Base-by-base conservation (phyloP, 2,888 invertebrate genomes). In the Drosophila mayaguana region DNA sequence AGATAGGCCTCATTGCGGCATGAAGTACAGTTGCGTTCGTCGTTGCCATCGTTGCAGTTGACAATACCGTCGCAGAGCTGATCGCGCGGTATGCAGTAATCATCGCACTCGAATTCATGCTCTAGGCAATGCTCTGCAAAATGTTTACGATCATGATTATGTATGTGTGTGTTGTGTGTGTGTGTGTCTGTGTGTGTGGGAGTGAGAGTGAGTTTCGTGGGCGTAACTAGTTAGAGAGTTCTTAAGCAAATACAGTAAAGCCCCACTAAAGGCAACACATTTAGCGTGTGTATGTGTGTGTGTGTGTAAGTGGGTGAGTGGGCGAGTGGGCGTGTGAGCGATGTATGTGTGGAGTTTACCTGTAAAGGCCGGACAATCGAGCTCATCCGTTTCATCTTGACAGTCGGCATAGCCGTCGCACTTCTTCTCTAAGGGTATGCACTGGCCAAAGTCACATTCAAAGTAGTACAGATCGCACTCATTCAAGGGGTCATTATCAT, bases 331-430 rank as follows among this genome's bases (percentile, higher is more conserved):
- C 5, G 25, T 12, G 46, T 28, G 18, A 16, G 28, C 14, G 22
- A 14, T 34, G 61, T 25, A 40, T 22, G 43, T 18, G 40, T 63
- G 51, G 64, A 43, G 48, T 68, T 91, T 93, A 93, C 92, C 92
- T 93, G 92, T 87, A 53, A 91, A 89, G 63, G 83, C 82, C 45
- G 91, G 90, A 89, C 93, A 93, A 83, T 92, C 91, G 81, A 90
- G 93, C 90, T 95, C 95, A 88, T 96, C 95, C 18, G 94, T 94
- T 68, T 93, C 93, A 90, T 96, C 96, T 2, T 90, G 81, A 91
- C 96, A 96, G 91, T 96, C 95, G 9, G 84, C 77, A 50, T 88
- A 84, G 51, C 93, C 93, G 92, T 96, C 94, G 92, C 96, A 96
- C 88, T 93, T 93, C 92, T 94, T 94, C 83, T 93, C 93, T 87